Conservation (phyloP, 2,113 vertebrate species). For the Barnardius zonarius region DNA sequence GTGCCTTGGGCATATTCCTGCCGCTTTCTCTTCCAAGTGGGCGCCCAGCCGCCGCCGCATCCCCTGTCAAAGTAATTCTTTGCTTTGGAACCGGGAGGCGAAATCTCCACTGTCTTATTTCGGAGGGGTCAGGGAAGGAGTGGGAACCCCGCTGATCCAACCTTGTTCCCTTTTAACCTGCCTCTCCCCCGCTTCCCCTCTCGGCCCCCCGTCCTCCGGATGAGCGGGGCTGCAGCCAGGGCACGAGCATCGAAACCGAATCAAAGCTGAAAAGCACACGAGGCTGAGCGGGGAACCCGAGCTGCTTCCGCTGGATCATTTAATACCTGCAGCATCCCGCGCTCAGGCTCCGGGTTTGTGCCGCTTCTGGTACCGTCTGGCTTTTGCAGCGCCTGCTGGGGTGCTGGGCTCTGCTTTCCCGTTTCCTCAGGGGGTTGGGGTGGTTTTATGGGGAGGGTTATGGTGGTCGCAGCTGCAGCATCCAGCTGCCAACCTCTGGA, state of each 20-base stretch:
- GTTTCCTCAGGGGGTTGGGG: neutral
- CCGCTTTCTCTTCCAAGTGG: constrained; percentile 46
- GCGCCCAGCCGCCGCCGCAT: constrained; percentile 8
- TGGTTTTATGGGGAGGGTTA: neutral
- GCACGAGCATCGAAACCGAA: neutral
- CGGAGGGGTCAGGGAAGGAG: constrained; percentile 47
- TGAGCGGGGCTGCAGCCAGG: constrained; percentile 25
- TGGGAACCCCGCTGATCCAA: constrained; percentile 46
- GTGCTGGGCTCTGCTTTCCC: neutral
- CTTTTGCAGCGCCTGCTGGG: neutral
- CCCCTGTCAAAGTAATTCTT: constrained; percentile 70
- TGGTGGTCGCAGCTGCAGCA: neutral
- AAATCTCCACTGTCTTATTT: constrained; percentile 31
- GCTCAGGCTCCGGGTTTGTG: neutral
- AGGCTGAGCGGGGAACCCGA: neutral
- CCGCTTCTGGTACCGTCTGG: neutral
- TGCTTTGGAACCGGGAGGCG: constrained; percentile 51
- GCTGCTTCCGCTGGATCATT: neutral
- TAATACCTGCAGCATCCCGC: neutral
- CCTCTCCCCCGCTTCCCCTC: neutral
- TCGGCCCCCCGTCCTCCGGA: neutral
- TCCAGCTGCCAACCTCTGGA: neutral
- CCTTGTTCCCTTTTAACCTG: constrained; percentile 55
- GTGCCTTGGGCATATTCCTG: constrained; percentile 37
- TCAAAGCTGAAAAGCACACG: neutral